Base-by-base conservation (phyloP, 2,888 invertebrate species). In the Hesperia comma region DNA sequence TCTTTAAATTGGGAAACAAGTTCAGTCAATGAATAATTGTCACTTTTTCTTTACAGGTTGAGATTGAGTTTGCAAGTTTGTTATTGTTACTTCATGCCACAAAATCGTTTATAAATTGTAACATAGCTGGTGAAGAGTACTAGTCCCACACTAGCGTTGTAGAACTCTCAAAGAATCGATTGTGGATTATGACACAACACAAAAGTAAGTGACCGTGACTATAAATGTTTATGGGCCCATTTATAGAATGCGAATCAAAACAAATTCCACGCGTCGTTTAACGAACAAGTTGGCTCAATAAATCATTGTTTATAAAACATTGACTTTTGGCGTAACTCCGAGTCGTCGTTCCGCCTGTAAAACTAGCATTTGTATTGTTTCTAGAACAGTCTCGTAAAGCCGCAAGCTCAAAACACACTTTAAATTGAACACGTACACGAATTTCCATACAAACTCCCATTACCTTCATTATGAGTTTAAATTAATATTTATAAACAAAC, bases 261-360 rank as follows among this genome's bases (percentile, higher is more conserved):
- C 41, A 58, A 66, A 32, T 58, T 54, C 54, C 41, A n/a, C 63
- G 40, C 57, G 15, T 58, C 60, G 43, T 33, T 19, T 58, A 58
- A 60, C 54, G 41, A 60, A 54, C 61, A 37, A 60, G 51, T 56
- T 68, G 61, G 61, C 64, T 56, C 64, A 21, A 68, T 61, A 61
- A 60, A 57, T 61, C 61, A 17, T 55, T 69, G 61, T 69, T 69
- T 66, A 69, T 66, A 66, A 66, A 69, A 61, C 61, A 68, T 55
- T 66, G 46, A 69, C 57, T 60, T 51, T 69, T 62, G 61, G 61
- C 51, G 56, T 57, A 10, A 54, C 61, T 63, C 68, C 64, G 54
- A 62, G 60, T 46, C 41, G 51, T 19, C 12, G 58, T 51, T 63
- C 40, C 51, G 64, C 58, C 41, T 64, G 53, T 64, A 54, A 54